These are phyloP conservation scores for Caenorhabditis latens DNA, from an alignment of 1,140 invertebrate genomes.

Conservation along the genomic window DNA sequence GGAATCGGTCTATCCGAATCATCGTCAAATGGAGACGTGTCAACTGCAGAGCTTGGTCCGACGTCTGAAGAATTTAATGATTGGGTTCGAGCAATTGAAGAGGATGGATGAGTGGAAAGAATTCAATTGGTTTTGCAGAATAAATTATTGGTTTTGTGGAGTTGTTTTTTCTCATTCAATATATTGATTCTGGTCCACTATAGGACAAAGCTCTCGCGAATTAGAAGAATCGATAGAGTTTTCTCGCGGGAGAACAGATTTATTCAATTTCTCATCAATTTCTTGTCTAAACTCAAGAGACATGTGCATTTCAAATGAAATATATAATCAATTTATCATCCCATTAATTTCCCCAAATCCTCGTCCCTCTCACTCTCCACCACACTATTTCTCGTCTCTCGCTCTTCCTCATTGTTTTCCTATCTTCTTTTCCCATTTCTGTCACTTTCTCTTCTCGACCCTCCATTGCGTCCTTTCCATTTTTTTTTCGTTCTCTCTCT, in stretches of 20 bases:
- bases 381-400: too few relatives aligned
- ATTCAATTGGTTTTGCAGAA: not conserved
- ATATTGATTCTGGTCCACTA: too few relatives aligned
- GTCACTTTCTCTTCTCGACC: not conserved
- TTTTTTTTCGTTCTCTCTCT: not conserved
- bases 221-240: too few relatives aligned
- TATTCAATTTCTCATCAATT: too few relatives aligned
- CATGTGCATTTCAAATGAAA: too few relatives aligned
- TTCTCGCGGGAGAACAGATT: too few relatives aligned
- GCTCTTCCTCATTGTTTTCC: not conserved
- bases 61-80: constrained; percentile 16
- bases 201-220: too few relatives aligned
- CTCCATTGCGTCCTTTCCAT: not conserved
- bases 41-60: constrained; percentile 9
- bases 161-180: too few relatives aligned
- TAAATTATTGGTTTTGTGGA: too few relatives aligned
- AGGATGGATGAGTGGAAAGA: not conserved
- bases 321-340: too few relatives aligned
- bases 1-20: too few relatives aligned
- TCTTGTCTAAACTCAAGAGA: too few relatives aligned
- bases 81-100: not conserved
- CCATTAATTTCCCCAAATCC: not conserved
- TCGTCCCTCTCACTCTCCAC: not conserved
- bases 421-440: not conserved
- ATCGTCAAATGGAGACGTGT: not conserved